A percentile compares a stretch with the other conserved stretches of the same genome.
Evolutionary conservation across 2,888 invertebrate species (phyloP).

Genomic region (Epinotia brunnichana): DNA sequence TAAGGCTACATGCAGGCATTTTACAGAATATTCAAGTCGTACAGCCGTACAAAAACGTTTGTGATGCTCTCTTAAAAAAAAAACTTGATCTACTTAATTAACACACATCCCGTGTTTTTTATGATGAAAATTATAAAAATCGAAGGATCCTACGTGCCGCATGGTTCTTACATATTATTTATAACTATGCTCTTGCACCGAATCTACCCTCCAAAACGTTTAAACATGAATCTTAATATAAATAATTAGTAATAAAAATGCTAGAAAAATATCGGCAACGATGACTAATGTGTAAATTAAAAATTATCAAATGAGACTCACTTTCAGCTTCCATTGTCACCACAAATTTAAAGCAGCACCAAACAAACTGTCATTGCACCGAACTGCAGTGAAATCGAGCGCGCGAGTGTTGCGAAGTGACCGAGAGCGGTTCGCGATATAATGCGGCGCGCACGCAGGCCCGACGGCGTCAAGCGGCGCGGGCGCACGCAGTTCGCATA

Average conservation of each 20-base stretch:
- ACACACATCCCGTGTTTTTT: too few relatives aligned
- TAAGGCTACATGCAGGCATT: constrained; percentile 7
- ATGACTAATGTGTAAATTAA: not conserved
- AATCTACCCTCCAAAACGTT: too few relatives aligned
- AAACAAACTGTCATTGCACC: constrained; percentile 72
- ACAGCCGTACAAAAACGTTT: not conserved
- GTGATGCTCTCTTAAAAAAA: too few relatives aligned
- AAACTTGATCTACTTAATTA: too few relatives aligned
- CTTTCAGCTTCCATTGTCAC: constrained; percentile 37
- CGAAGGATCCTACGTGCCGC: not conserved
- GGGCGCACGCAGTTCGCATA: constrained; percentile 79
- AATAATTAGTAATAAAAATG: too few relatives aligned
- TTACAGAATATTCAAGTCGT: constrained; percentile 4
- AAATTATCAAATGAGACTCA: constrained; percentile 18
- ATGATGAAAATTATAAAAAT: not conserved
- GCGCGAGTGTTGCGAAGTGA: constrained; percentile 67
- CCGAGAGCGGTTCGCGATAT: constrained; percentile 57
- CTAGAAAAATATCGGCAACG: too few relatives aligned
- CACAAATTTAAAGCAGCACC: constrained; percentile 47
- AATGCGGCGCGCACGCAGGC: constrained; percentile 57
- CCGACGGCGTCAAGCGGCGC: constrained; percentile 74
- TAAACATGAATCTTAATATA: too few relatives aligned
- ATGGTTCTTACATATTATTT: not conserved
- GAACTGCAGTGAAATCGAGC: constrained; percentile 66
- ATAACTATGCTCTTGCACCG: not conserved